These are phyloP conservation scores for Mya arenaria DNA, from an alignment of 1,140 invertebrate species.

Conservation along the genomic window DNA sequence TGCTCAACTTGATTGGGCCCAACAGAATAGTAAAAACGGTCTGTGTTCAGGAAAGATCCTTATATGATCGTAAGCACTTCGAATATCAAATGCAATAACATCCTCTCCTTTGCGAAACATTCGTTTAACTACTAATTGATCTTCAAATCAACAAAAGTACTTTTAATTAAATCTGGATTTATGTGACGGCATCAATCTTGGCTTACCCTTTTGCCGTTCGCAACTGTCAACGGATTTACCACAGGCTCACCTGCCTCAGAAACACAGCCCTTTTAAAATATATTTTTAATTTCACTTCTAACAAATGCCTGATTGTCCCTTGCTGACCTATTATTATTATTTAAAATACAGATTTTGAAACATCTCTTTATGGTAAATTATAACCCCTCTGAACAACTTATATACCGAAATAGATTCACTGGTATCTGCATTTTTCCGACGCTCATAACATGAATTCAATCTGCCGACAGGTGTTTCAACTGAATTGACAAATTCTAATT, in stretches of 20 bases:
- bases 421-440: neutral
- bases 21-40: neutral
- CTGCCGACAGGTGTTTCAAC: no score
- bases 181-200: constrained; percentile 4
- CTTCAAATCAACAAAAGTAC: constrained; percentile 11
- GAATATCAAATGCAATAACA: constrained; percentile 28
- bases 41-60: constrained; percentile 18
- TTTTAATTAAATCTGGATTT: neutral
- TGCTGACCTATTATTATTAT: constrained; percentile 2
- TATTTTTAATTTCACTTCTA: neutral
- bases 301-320: neutral
- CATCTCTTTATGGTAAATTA: constrained; percentile 3
- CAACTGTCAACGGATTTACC: constrained; percentile 16
- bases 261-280: neutral
- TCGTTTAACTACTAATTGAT: constrained; percentile 16
- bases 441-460: no score
- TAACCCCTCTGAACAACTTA: neutral
- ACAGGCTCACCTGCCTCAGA: neutral
- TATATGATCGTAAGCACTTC: constrained; percentile 8
- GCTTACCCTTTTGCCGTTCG: neutral
- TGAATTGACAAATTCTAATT: no score
- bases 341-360: neutral
- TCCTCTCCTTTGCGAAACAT: neutral
- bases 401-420: neutral
- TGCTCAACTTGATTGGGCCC: neutral